phyloP scores from a whole-genome alignment of 1,140 invertebrate species.

The Rhyacophila brunnea region DNA sequence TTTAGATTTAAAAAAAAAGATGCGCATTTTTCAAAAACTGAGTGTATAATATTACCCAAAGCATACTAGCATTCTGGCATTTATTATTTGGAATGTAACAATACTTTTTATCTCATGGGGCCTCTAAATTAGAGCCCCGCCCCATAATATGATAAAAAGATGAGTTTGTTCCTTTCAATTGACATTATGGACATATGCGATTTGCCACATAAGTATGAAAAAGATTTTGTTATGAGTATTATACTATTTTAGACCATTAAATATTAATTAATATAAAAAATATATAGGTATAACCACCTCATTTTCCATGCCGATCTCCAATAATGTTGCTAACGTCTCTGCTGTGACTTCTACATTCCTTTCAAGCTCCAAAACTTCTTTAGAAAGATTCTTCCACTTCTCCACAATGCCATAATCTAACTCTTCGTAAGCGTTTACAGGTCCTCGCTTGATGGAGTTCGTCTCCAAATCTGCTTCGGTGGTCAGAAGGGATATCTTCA shows the following conservation, averaged over 20 bases:
- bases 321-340: slow-evolving; percentile 57
- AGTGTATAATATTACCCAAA: no score
- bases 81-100: no score
- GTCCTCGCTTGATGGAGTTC: slow-evolving; percentile 33
- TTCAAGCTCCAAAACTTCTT: slow-evolving; percentile 50
- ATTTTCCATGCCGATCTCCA: slow-evolving; percentile 61
- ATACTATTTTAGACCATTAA: neutral
- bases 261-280: neutral
- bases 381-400: slow-evolving; percentile 51
- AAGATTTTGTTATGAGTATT: no score
- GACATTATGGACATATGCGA: no score
- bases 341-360: slow-evolving; percentile 59
- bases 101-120: no score
- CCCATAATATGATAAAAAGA: no score
- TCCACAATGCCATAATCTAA: slow-evolving; percentile 38
- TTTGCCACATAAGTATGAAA: no score
- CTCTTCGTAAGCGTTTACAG: slow-evolving; percentile 25
- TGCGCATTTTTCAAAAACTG: no score
- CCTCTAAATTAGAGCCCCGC: no score
- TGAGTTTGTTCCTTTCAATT: neutral
- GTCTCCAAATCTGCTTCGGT: slow-evolving; percentile 44
- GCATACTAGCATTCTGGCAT: no score
- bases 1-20: no score
- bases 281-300: slow-evolving; percentile 44
- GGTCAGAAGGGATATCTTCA: slow-evolving; percentile 53